These are phyloP conservation scores for Listronotus bonariensis DNA, from an alignment of 1,140 invertebrate species.

Conservation along the genomic window DNA sequence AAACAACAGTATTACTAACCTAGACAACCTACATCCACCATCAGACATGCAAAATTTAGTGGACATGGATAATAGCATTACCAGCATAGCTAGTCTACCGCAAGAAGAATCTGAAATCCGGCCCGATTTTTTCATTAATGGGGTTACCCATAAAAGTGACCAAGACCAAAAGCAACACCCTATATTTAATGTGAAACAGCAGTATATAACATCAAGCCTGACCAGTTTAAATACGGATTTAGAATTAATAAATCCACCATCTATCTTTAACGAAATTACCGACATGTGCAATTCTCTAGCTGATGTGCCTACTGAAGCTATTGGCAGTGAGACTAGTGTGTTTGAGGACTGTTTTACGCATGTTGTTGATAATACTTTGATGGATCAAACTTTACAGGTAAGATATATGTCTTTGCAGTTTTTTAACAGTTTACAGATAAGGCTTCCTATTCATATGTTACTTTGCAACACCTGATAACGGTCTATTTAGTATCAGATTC, in stretches of 20 bases:
- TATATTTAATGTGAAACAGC: slow-evolving; percentile 61
- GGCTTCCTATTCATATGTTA: too few relatives aligned
- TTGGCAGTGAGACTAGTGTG: slow-evolving; percentile 61
- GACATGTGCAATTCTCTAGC: slow-evolving; percentile 66
- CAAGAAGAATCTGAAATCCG: slow-evolving; percentile 71
- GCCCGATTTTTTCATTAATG: slow-evolving; percentile 45
- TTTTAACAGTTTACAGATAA: too few relatives aligned
- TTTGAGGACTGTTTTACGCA: slow-evolving; percentile 61
- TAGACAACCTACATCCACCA: slow-evolving; percentile 82
- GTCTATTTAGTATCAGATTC: too few relatives aligned
- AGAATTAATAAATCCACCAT: slow-evolving; percentile 68
- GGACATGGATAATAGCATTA: slow-evolving; percentile 79
- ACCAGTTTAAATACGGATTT: slow-evolving; percentile 56
- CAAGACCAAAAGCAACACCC: slow-evolving; percentile 36
- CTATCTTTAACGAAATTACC: slow-evolving; percentile 65
- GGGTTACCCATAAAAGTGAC: slow-evolving; percentile 25
- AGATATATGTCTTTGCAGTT: too few relatives aligned
- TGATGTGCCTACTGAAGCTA: slow-evolving; percentile 63
- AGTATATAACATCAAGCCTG: slow-evolving; percentile 56
- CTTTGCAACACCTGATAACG: too few relatives aligned
- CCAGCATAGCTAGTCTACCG: slow-evolving; percentile 81
- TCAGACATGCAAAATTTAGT: slow-evolving; percentile 78
- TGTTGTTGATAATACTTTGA: slow-evolving; percentile 53
- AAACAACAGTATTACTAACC: slow-evolving; percentile 61
- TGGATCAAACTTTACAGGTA: slow-evolving; percentile 25